These are phyloP conservation scores for Drosophila mayri DNA, from an alignment of 1,140 invertebrate genomes.

Conservation along the genomic window DNA sequence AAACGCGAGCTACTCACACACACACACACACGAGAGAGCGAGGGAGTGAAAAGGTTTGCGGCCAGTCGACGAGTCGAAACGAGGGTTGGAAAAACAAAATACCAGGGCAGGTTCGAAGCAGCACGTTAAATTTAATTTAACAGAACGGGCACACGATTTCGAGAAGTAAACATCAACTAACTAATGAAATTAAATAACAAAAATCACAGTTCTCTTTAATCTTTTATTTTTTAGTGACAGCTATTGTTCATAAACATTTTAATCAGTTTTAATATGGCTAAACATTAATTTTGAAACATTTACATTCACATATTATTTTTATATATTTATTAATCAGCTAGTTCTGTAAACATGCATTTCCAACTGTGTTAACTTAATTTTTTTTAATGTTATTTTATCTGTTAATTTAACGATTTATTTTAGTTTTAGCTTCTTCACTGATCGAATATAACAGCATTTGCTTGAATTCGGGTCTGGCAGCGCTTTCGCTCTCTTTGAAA, in stretches of 20 bases:
- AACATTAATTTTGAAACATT: neutral
- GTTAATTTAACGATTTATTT: neutral
- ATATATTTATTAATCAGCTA: too few species aligned
- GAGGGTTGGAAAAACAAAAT: constrained; percentile 45
- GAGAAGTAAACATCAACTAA: too few species aligned
- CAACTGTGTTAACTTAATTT: neutral
- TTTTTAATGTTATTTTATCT: neutral
- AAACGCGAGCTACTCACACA: constrained; percentile 24
- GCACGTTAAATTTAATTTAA: neutral
- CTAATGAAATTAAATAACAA: neutral
- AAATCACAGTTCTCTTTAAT: neutral
- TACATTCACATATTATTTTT: neutral
- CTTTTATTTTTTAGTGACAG: neutral
- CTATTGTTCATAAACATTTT: neutral
- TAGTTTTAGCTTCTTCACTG: neutral
- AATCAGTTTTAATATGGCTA: neutral
- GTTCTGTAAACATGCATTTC: too few species aligned
- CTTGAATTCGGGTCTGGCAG: constrained; percentile 25
- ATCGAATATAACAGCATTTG: constrained; percentile 8
- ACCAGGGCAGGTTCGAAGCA: constrained; percentile 4
- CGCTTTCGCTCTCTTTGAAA: constrained; percentile 7
- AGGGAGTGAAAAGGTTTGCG: constrained; percentile 36
- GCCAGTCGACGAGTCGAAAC: constrained; percentile 25
- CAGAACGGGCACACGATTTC: neutral
- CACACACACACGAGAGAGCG: constrained; percentile 32